A percentile compares a stretch with the other conserved stretches of the same genome.
Evolutionary conservation across 2,888 invertebrate genomes (phyloP).

Genomic region (Phytoseiulus persimilis): DNA sequence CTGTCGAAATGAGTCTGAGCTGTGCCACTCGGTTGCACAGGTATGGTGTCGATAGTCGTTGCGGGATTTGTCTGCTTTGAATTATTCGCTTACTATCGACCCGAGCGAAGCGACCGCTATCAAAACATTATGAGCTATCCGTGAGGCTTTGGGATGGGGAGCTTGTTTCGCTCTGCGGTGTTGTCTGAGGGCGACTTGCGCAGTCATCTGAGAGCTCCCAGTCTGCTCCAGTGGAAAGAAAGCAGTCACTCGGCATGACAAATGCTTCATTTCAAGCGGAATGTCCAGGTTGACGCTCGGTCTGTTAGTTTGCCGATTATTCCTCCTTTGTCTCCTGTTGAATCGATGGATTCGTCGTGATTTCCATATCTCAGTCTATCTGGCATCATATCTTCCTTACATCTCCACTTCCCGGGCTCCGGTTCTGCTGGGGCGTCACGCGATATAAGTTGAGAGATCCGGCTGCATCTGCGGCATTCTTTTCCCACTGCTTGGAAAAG

Average conservation of each 20-base stretch:
- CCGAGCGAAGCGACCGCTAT: not conserved
- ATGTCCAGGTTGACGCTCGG: conserved; percentile 5
- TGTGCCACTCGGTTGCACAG: not conserved
- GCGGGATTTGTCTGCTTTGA: not conserved
- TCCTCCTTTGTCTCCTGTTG: not conserved
- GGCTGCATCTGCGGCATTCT: not conserved
- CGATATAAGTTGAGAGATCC: conserved; percentile 28
- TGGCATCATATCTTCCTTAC: not conserved
- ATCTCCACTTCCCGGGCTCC: not conserved
- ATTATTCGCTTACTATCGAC: not conserved
- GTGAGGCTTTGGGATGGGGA: not conserved
- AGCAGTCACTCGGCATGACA: not conserved
- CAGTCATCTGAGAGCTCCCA: not conserved
- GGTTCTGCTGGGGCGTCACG: conserved; percentile 20
- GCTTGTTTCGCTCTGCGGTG: not conserved
- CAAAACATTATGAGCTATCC: not conserved
- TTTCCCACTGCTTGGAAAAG: not conserved
- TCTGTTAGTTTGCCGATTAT: not conserved
- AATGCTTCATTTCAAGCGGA: not conserved
- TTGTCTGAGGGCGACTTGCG: not conserved
- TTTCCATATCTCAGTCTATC: not conserved
- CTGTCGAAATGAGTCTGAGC: not conserved
- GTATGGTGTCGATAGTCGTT: not conserved
- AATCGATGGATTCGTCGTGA: not conserved
- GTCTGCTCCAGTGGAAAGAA: not conserved